Base-by-base conservation (phyloP, 2,113 vertebrate genomes). In the Macrotis lagotis region DNA sequence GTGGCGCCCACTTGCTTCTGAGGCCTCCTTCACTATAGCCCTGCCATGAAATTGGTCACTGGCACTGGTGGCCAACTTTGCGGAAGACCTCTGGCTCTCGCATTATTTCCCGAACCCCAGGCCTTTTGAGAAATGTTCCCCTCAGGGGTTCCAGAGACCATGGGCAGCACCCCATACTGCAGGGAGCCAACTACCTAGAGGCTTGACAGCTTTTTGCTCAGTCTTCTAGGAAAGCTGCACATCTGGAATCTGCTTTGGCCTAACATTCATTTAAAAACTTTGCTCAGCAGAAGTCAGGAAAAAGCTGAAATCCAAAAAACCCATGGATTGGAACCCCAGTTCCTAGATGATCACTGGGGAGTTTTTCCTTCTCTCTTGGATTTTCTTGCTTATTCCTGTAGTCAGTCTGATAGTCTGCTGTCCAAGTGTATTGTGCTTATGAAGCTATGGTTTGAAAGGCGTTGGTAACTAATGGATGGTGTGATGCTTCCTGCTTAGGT, bases 251-350 rank as follows among this genome's bases (percentile, higher is more conserved):
- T 96, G 55, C 91, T 94, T 94, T 92, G 59, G 31, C 93, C 66
- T 94, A 47, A 95, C 92, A 93, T 96, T 96, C 51, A 91, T 90
- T 91, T 31, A 95, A n/a, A 93, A 93, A 95, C 44, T 95, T 95
- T 96, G 97, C 44, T 97, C 48, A 89, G 8, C 53, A 50, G 90
- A 89, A 95, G 89, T 92, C 7, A 95, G 47, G 91, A 92, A 83
- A 89, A 95, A 93, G 10, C 22, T 91, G 51, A 92, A 55, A 90
- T 93, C 95, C 53, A 92, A 8, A 59, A 51, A n/a, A 51, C 91
- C 31, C 93, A 3, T 94, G 51, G 91, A 96, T 91, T 6, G 22
- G 95, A 89, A 91, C 11, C 49, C 88, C 37, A 94, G 49, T 90
- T 96, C 96, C 55, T 50, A 28, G 31, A 51, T 94, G 31, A 94